A percentile compares a stretch with the other conserved stretches of the same genome.
phyloP scores from a whole-genome alignment of 2,888 invertebrate species.

The Ichneumon xanthorius region DNA sequence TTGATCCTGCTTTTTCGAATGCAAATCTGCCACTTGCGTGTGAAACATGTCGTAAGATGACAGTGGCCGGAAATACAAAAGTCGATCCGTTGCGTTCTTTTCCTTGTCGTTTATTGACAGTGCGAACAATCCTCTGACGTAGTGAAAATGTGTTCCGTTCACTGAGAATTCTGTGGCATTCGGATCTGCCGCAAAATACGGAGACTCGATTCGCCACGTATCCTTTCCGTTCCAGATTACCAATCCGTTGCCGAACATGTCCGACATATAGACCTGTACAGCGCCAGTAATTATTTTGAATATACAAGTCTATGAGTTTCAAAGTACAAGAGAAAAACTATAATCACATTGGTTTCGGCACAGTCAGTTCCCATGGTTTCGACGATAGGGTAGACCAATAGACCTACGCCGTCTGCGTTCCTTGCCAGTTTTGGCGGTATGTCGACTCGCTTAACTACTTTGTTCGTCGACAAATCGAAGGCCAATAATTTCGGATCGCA shows the following conservation, averaged over 20 bases:
- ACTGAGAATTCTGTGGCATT: background rate
- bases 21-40: too few relatives aligned
- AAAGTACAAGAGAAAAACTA: background rate
- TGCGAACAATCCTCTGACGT: too few relatives aligned
- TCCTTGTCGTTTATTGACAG: too few relatives aligned
- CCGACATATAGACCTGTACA: slow-evolving; percentile 1
- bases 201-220: background rate
- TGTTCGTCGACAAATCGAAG: slow-evolving; percentile 87
- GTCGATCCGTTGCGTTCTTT: background rate
- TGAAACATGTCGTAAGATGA: too few relatives aligned
- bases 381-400: slow-evolving; percentile 44
- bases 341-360: slow-evolving; percentile 7
- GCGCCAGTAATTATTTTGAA: background rate
- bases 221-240: slow-evolving; percentile 11
- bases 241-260: background rate
- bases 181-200: background rate
- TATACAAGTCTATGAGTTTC: background rate
- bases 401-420: slow-evolving; percentile 39
- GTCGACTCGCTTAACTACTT: slow-evolving; percentile 70
- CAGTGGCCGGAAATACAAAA: too few relatives aligned
- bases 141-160: background rate
- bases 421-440: slow-evolving; percentile 48
- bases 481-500: slow-evolving; percentile 91
- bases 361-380: slow-evolving; percentile 24
- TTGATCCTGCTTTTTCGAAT: background rate